Evolutionary conservation across 2,113 vertebrate genomes (phyloP).

Genomic region (Mixornis gularis): DNA sequence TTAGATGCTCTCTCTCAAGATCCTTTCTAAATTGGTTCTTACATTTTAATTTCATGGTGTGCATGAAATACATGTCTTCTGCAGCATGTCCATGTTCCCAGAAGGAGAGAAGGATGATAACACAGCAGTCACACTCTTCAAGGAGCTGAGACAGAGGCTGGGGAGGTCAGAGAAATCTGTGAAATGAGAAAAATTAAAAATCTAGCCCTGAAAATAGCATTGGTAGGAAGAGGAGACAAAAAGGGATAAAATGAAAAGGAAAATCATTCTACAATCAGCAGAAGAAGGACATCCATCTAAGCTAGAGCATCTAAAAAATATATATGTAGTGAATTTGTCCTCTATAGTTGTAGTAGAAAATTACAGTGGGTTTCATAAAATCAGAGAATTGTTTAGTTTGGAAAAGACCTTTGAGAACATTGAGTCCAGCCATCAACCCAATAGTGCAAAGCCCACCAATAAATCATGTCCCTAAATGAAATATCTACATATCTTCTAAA

Average conservation of each 20-base stretch:
- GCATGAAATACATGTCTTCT: background rate
- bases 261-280: background rate
- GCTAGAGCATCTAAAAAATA: background rate
- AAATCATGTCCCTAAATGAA: background rate
- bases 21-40: background rate
- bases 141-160: background rate
- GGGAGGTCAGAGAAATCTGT: background rate
- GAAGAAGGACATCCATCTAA: background rate
- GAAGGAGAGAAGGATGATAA: background rate
- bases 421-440: background rate
- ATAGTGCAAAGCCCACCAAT: background rate
- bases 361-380: background rate
- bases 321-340: rapidly evolving
- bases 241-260: background rate
- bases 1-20: background rate
- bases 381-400: background rate
- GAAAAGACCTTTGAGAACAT: background rate
- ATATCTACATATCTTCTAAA: background rate
- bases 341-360: background rate
- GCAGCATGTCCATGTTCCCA: background rate
- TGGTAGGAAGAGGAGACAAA: background rate
- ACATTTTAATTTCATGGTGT: background rate
- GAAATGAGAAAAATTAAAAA: background rate
- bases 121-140: rapidly evolving
- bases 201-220: background rate